Conservation (phyloP, 1,140 invertebrate genomes). For the Sinonovacula constricta region DNA sequence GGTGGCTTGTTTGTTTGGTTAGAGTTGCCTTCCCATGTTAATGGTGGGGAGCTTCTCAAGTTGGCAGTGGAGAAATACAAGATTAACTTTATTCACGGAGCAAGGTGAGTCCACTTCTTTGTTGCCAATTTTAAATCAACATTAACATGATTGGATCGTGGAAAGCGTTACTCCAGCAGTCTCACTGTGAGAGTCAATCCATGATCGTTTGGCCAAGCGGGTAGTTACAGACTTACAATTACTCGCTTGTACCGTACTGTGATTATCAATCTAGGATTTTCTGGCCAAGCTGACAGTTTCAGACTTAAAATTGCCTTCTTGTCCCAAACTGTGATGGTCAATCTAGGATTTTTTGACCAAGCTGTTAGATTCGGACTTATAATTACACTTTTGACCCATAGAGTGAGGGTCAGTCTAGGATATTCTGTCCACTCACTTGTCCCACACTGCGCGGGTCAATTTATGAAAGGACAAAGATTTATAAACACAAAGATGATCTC, state of each 20-base stretch:
- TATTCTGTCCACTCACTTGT: too few species aligned
- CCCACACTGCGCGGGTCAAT: too few species aligned
- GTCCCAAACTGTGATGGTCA: too few species aligned
- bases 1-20: constrained; percentile 84
- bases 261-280: not conserved
- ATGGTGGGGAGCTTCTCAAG: constrained; percentile 74
- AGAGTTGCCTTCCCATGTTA: constrained; percentile 76
- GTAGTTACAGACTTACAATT: not conserved
- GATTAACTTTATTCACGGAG: constrained; percentile 80
- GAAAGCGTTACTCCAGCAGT: too few species aligned
- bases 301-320: too few species aligned
- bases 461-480: too few species aligned
- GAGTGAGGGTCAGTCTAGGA: too few species aligned
- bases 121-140: not conserved
- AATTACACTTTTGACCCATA: too few species aligned
- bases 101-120: constrained; percentile 43
- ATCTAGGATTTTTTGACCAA: too few species aligned
- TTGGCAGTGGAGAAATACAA: constrained; percentile 77
- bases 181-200: not conserved
- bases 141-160: not conserved
- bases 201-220: not conserved
- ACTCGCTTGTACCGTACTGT: not conserved
- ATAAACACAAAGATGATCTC: too few species aligned
- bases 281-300: too few species aligned
- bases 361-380: too few species aligned